These are phyloP conservation scores for Leucophenga maculata DNA, from an alignment of 2,888 invertebrate species.

Conservation along the genomic window DNA sequence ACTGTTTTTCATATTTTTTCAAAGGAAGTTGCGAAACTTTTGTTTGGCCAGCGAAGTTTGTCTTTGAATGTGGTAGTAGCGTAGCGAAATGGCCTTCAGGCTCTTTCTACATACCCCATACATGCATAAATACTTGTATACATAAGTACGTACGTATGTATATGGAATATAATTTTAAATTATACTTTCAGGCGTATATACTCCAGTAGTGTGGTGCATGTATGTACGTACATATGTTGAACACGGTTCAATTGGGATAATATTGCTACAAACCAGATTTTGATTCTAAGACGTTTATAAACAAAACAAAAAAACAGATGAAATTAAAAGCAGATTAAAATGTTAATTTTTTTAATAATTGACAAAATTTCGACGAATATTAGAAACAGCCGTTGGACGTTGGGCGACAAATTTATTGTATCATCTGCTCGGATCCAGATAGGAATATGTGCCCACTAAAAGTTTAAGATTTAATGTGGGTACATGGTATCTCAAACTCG, in stretches of 20 bases:
- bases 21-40: constrained; percentile 27
- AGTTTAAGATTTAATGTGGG: no score
- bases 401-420: no score
- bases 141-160: neutral
- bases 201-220: constrained; percentile 34
- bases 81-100: neutral
- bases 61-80: constrained; percentile 22
- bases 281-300: no score
- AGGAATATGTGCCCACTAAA: no score
- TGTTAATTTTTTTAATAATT: no score
- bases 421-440: no score
- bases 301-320: no score
- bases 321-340: no score
- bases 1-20: constrained; percentile 25
- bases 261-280: no score
- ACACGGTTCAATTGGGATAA: neutral
- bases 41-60: constrained; percentile 28
- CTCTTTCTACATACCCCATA: neutral
- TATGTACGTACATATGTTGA: constrained; percentile 29
- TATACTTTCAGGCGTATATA: constrained; percentile 25
- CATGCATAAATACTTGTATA: neutral
- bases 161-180: constrained; percentile 15
- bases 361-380: no score
- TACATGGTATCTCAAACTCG: no score
- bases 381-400: no score